Evolutionary conservation across 2,888 invertebrate species (phyloP), one percentile per base, ranked within the genome.

Genomic region (Smittia sp.): DNA sequence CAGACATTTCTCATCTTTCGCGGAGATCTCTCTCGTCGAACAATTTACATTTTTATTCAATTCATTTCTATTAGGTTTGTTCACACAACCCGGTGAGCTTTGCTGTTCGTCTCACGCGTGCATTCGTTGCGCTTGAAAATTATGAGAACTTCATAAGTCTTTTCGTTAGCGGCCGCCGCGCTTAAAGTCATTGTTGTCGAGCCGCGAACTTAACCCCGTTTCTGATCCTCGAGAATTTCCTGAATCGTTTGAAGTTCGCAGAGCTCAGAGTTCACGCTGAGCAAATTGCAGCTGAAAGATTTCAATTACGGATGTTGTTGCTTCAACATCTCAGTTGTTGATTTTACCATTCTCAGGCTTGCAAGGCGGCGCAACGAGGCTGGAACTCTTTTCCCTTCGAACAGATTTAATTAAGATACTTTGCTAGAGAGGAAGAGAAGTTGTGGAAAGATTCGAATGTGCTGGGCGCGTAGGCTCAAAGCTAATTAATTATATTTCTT

Each of bases 341-440:
- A 32, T 32, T 32, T 32, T 32, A n/a, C 9, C 32, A 32, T 32
- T 32, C 32, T 32, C 32, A n/a, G n/a, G n/a, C n/a, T n/a, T 54
- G 54, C 54, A 15, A 7, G 9, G 18, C 54, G 6, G 11, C n/a
- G 6, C 54, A 9, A 11, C 54, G n/a, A 54, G 54, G 54, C 54
- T n/a, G 18, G 58, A 58, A 58, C 7, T 15, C n/a, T 46, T 22
- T 22, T 46, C 46, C 4, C 15, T 22, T 6, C 24, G n/a, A 27
- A 25, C 25, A 63, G 63, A 63, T 63, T 63, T 63, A 63, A 63
- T 63, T 63, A 63, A 63, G 63, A 63, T 63, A 63, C 20, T 63
- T 63, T 11, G 9, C 4, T 3, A 25, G 20, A 13, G 22, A 58
- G 20, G n/a, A 58, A 3, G 24, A 58, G 24, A 2, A 58, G 58